phyloP scores from a whole-genome alignment of 92 coral and sea anemone species.

The Parazoanthus swiftii region DNA sequence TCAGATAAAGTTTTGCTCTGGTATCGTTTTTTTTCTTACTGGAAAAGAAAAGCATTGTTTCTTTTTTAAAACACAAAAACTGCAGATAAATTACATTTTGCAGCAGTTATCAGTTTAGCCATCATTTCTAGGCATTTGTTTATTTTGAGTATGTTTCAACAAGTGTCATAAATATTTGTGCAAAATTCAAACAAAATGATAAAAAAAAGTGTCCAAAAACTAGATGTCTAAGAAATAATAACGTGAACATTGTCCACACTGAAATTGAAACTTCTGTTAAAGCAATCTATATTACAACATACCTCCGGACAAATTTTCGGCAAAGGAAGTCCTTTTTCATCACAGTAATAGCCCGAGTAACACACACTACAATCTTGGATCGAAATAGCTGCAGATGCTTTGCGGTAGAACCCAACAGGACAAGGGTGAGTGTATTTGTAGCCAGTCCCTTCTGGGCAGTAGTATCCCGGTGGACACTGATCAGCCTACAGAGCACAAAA shows the following conservation, averaged over 20 bases:
- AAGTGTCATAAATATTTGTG: no score
- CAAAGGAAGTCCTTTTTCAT: conserved; percentile 65
- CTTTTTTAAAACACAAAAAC: no score
- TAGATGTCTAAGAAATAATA: no score
- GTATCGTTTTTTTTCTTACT: no score
- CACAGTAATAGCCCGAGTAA: conserved; percentile 86
- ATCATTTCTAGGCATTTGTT: no score
- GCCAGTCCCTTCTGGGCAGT: conserved; percentile 91
- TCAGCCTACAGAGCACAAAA: conserved; percentile 60
- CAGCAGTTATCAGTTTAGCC: no score
- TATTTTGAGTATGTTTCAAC: no score
- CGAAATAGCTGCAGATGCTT: conserved; percentile 85
- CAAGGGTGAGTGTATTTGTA: conserved; percentile 76
- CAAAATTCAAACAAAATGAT: no score
- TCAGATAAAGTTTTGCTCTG: no score
- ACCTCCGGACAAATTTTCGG: conserved; percentile 86
- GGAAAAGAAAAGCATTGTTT: no score
- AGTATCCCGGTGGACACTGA: conserved; percentile 92
- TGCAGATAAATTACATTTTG: no score
- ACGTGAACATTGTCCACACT: neutral
- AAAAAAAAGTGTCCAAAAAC: no score
- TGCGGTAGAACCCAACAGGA: conserved; percentile 92
- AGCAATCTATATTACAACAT: conserved; percentile 20
- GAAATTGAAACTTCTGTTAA: neutral
- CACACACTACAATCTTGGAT: conserved; percentile 96